Percentiles rank a stretch among this genome's conserved stretches.
Conservation (phyloP, 2,888 invertebrate genomes). For the Exocentrus adspersus region DNA sequence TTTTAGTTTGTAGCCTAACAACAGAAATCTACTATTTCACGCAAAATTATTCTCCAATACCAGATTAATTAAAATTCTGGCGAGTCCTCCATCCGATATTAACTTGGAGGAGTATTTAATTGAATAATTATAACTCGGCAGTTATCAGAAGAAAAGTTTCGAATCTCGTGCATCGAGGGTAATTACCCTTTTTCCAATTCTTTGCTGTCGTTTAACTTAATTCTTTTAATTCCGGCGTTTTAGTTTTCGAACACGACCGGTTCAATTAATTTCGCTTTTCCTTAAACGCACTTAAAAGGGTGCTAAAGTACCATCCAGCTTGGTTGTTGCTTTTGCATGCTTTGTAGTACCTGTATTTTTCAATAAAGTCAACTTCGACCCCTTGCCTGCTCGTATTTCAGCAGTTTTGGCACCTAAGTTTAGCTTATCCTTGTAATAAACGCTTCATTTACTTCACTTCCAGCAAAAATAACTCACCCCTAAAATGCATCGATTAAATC, state of each 20-base stretch:
- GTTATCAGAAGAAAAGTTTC: constrained; percentile 44
- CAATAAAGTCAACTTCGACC: too few species aligned
- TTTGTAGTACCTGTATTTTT: too few species aligned
- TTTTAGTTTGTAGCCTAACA: too few species aligned
- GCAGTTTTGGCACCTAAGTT: too few species aligned
- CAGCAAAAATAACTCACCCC: constrained; percentile 20
- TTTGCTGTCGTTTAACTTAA: constrained; percentile 42
- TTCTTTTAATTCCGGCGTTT: constrained; percentile 45
- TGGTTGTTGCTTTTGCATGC: not conserved
- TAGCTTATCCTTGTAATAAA: constrained; percentile 15
- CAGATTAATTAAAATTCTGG: constrained; percentile 31
- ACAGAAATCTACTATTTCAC: too few species aligned
- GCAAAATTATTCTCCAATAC: too few species aligned
- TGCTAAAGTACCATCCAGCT: constrained; percentile 15
- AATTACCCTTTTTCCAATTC: constrained; percentile 46
- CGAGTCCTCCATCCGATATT: constrained; percentile 48
- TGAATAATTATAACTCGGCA: constrained; percentile 51
- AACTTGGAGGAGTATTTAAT: constrained; percentile 46
- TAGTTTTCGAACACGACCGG: constrained; percentile 42
- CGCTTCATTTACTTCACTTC: constrained; percentile 20
- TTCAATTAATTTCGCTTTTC: constrained; percentile 42
- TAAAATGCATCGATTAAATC: constrained; percentile 26
- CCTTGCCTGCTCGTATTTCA: too few species aligned
- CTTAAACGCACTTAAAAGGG: constrained; percentile 33
- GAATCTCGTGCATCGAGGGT: constrained; percentile 36